Base-by-base conservation (phyloP, 2,797 vertebrate genomes). In the Meda fulgida region DNA sequence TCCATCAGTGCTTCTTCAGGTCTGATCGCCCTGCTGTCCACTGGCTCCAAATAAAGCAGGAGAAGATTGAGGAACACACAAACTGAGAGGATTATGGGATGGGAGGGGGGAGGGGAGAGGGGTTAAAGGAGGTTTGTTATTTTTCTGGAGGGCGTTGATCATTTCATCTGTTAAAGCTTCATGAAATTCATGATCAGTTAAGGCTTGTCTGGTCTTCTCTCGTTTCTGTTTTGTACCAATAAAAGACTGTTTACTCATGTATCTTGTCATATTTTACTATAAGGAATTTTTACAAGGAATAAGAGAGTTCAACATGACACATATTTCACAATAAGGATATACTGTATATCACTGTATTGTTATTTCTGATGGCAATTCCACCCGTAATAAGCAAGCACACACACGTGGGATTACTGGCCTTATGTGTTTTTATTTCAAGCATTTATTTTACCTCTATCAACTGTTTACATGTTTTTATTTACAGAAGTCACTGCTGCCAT, bases 1-100 rank as follows among this genome's bases (percentile, higher is more conserved):
- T 98, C 98, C 76, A 98, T 99, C 91, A 98, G 97, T 83, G 97
- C 95, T 88, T 97, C 98, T 0, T 99, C 98, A 4, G 98, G 98
- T 81, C 95, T 99, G 89, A 99, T 99, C 23, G 98, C 98, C 88
- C 94, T 99, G 92, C 95, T 99, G 5, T 99, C 98, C 18, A 99
- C 98, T 0, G 98, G 98, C 85, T 99, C 98, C 87, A 99, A 99
- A 89, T 99, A 96, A 96, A 78, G 11, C 8, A 51, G 34, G 91
- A 36, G 43, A 75, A 82, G 36, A 85, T 11, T 2, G 31, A 70
- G 26, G 23, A 87, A 78, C 29, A 81, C 78, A 77, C 67, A 82
- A 85, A n/a, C 60, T 51, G 5, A 19, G 75, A 48, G 21, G 51
- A 60, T 78, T 34, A 63, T 66, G 23, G 46, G 80, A 55, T 26